A percentile compares a stretch with the other conserved stretches of the same genome.
Evolutionary conservation across 2,888 invertebrate genomes (phyloP).

Genomic region (Blastobasis lacticolella): DNA sequence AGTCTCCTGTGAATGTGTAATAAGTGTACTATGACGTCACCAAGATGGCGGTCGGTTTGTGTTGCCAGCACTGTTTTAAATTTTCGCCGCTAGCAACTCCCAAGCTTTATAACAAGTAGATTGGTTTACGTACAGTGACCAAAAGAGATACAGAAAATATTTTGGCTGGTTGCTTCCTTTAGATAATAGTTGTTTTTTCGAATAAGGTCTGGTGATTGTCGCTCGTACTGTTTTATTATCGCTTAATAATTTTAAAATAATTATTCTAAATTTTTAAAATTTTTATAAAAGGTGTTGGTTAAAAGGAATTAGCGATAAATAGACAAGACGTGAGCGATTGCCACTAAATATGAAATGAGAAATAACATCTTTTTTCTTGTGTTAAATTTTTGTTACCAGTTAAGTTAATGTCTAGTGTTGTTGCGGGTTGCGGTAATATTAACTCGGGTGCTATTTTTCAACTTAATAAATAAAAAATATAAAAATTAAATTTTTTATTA

Average conservation of each 20-base stretch:
- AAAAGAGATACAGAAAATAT: constrained; percentile 37
- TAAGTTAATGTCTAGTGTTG: constrained; percentile 21
- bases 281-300: no score
- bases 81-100: constrained; percentile 53
- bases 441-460: constrained; percentile 21
- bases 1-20: no score
- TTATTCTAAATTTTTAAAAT: no score
- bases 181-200: constrained; percentile 58
- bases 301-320: no score
- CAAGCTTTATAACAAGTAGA: constrained; percentile 50
- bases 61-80: constrained; percentile 24
- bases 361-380: constrained; percentile 12
- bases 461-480: constrained; percentile 4
- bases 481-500: no score
- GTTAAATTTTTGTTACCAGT: not conserved
- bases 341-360: constrained; percentile 20
- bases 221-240: no score
- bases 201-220: constrained; percentile 40
- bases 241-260: no score
- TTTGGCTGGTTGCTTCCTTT: constrained; percentile 63
- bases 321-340: no score
- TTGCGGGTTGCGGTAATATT: constrained; percentile 26
- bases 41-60: no score
- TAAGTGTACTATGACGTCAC: no score
- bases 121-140: constrained; percentile 18